Evolutionary conservation across 2,797 vertebrate genomes (phyloP).

Genomic region (Synanceia verrucosa): DNA sequence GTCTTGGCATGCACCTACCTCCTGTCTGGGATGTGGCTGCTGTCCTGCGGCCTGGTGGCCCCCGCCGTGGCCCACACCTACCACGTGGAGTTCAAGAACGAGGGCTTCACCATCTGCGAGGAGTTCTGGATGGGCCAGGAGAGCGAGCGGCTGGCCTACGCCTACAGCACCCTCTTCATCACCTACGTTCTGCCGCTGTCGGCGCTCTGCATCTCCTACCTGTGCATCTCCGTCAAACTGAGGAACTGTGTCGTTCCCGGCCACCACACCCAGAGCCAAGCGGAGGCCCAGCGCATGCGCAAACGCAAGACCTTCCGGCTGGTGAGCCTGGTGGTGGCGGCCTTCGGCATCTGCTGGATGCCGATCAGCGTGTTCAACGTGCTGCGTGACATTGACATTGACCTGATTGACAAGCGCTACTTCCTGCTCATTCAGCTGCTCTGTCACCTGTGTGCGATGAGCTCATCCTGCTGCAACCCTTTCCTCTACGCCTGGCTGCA

Average conservation of each 20-base stretch:
- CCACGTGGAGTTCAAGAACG: constrained; percentile 87
- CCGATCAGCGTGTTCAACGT: constrained; percentile 91
- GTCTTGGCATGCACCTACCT: constrained; percentile 85
- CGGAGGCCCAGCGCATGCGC: constrained; percentile 82
- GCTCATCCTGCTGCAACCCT: constrained; percentile 91
- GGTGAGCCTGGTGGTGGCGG: constrained; percentile 86
- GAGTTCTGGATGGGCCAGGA: constrained; percentile 91
- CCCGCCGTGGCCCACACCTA: constrained; percentile 90
- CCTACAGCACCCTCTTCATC: constrained; percentile 88
- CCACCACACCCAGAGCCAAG: constrained; percentile 87
- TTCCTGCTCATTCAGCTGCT: constrained; percentile 90
- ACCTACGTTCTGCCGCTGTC: constrained; percentile 91
- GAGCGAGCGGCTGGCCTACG: constrained; percentile 84
- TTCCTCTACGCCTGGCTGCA: constrained; percentile 93
- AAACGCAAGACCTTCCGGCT: constrained; percentile 90
- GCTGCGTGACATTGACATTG: constrained; percentile 88
- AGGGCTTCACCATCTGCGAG: constrained; percentile 90
- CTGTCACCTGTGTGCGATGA: constrained; percentile 92
- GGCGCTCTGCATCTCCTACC: constrained; percentile 87
- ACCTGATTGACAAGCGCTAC: constrained; percentile 88
- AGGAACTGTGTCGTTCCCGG: constrained; percentile 88
- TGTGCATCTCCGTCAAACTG: constrained; percentile 89
- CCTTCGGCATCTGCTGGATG: constrained; percentile 90
- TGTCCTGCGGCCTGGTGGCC: constrained; percentile 87
- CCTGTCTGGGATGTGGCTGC: constrained; percentile 88